These are phyloP conservation scores for Nysson spinosus DNA, from an alignment of 2,888 invertebrate genomes.

Conservation along the genomic window DNA sequence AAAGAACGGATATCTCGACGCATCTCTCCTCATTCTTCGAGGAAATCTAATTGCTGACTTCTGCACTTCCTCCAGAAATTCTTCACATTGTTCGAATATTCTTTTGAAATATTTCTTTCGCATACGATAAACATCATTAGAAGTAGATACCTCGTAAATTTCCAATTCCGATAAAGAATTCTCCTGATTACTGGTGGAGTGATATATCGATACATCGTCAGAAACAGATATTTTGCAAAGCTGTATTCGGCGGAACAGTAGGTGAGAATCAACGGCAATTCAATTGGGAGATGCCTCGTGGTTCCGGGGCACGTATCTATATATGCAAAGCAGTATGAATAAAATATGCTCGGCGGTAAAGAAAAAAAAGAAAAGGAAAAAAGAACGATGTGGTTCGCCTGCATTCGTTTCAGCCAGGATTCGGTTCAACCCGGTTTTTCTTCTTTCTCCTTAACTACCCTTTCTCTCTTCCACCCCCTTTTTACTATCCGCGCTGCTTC, in stretches of 20 bases:
- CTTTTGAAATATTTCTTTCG: too few species aligned
- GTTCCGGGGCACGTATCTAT: slow-evolving; percentile 4
- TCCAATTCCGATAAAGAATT: too few species aligned
- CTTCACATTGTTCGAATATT: too few species aligned
- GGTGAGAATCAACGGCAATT: slow-evolving; percentile 1
- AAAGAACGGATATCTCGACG: slow-evolving; percentile 43
- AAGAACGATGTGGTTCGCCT: too few species aligned
- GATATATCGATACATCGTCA: background rate
- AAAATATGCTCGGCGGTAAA: slow-evolving; percentile 11
- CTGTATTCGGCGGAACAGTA: background rate
- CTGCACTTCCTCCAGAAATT: too few species aligned
- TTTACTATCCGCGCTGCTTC: background rate
- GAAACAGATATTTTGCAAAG: background rate
- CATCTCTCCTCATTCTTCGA: slow-evolving; percentile 19
- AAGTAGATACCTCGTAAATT: too few species aligned
- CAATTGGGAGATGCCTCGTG: background rate
- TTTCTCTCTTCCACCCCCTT: too few species aligned
- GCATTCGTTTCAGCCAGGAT: background rate
- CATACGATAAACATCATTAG: too few species aligned
- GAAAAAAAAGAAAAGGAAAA: slow-evolving; percentile 6
- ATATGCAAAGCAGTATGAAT: slow-evolving; percentile 20
- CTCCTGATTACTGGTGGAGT: background rate
- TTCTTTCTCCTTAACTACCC: too few species aligned
- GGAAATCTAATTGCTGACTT: too few species aligned
- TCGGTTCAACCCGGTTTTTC: background rate